Base-by-base conservation (phyloP, 2,888 invertebrate genomes). In the Limenitis arthemis region DNA sequence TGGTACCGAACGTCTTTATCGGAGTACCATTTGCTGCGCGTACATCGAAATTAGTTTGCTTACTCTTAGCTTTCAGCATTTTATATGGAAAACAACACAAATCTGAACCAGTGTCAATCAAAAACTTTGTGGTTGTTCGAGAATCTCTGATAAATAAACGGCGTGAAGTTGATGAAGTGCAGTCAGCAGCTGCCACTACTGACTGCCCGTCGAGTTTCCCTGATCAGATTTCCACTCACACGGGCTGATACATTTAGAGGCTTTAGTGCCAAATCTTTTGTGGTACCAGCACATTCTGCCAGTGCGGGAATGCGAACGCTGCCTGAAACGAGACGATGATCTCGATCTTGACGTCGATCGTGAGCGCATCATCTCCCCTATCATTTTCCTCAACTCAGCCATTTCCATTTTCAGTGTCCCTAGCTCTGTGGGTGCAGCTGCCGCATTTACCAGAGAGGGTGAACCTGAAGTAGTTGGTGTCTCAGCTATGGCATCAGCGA, bases 11-110 rank as follows among this genome's bases (percentile, higher is more conserved):
- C n/a, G n/a, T n/a, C n/a, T n/a, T n/a, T n/a, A 33, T 33, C 33
- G 6, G 6, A 0, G 65, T 58, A 7, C 66, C 64, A 46, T 74
- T 72, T 0, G 72, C 69, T 11, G 73, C 73, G 33, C 49, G 61
- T 5, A 73, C 47, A 11, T 58, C 48, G 47, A 68, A 73, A 8
- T 53, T 42, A 0, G 63, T 54, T 11, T 58, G 59, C 12, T 11
- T 28, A 7, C 56, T 57, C 8, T 38, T 39, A 30, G 51, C 53
- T 8, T 38, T 42, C 11, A 58, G 29, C 11, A 44, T 47, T 30
- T 47, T 36, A 8, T 57, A 33, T 8, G 60, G 59, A 41, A 39
- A 62, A 1, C 58, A 60, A 30, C 61, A 64, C 31, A 63, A 9
- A 33, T 64, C 62, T 12, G 57, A 58, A 7, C 61, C 61, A 1